phyloP scores from a whole-genome alignment of 2,888 invertebrate species.

The Trichopoda pennipes region DNA sequence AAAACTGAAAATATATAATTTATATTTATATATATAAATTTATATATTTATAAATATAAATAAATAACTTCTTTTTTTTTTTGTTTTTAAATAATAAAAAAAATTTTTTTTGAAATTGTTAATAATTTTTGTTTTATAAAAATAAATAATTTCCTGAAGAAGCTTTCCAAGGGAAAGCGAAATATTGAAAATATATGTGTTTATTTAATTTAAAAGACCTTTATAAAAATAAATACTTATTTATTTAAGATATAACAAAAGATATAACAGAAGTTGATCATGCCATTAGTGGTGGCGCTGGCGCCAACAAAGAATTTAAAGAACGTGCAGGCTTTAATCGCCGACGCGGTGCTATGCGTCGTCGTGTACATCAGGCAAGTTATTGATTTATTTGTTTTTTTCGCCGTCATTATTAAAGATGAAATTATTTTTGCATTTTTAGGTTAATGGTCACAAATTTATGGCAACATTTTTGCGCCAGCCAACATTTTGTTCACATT shows the following conservation, averaged over 20 bases:
- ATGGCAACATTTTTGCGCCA: conserved; percentile 99
- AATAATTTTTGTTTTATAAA: too few relatives aligned
- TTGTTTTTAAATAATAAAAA: not conserved
- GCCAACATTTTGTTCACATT: conserved; percentile 99
- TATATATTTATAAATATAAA: too few relatives aligned
- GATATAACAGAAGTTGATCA: conserved; percentile 81
- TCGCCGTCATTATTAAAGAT: not conserved
- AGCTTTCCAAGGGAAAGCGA: too few relatives aligned
- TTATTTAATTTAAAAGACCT: too few relatives aligned
- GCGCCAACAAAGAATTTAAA: conserved; percentile 92
- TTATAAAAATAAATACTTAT: too few relatives aligned
- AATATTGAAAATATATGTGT: too few relatives aligned
- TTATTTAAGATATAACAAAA: conserved; percentile 82
- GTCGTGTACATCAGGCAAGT: conserved; percentile 95
- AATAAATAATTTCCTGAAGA: too few relatives aligned
- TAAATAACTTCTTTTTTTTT: too few relatives aligned
- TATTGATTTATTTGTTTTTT: not conserved
- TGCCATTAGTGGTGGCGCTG: conserved; percentile 71
- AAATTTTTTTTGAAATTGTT: not conserved
- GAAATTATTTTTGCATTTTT: conserved; percentile 2
- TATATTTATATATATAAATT: too few relatives aligned
- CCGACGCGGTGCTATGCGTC: conserved; percentile 97
- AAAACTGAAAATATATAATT: too few relatives aligned
- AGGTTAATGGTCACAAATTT: conserved; percentile 98
- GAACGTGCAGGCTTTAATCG: conserved; percentile 97